phyloP scores from a whole-genome alignment of 2,797 vertebrate genomes.

The Setipinna tenuifilis region DNA sequence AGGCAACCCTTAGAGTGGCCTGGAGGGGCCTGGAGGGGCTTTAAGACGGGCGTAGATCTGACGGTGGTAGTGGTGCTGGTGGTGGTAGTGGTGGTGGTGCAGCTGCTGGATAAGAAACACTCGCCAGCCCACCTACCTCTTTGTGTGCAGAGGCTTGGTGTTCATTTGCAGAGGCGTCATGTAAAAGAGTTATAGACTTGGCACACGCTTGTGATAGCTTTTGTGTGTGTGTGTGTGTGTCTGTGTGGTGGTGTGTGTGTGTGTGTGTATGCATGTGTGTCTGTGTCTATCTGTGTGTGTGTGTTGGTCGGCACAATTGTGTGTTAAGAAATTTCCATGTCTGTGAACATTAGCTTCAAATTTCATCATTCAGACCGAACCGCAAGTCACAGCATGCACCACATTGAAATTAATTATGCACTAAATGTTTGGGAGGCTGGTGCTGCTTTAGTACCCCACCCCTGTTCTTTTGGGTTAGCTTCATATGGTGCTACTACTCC shows the following conservation, averaged over 20 bases:
- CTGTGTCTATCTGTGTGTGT: neutral
- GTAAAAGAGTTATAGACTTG: neutral
- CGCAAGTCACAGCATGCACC: neutral
- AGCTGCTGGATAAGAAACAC: neutral
- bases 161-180: neutral
- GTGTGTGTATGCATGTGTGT: neutral
- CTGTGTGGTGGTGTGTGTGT: neutral
- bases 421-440: neutral
- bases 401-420: neutral
- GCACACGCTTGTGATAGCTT: neutral
- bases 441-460: neutral
- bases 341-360: neutral
- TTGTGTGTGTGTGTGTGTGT: neutral
- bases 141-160: neutral
- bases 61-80: neutral
- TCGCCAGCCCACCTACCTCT: slow-evolving; percentile 12
- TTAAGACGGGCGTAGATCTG: neutral
- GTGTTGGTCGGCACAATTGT: neutral
- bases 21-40: slow-evolving; percentile 7
- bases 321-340: neutral
- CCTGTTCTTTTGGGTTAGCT: neutral
- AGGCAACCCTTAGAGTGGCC: slow-evolving; percentile 6
- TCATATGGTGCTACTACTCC: too few species aligned
- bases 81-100: too few species aligned
- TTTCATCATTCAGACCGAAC: too few species aligned